phyloP scores from a whole-genome alignment of 2,797 vertebrate genomes.

The Leptodactylus fallax region DNA sequence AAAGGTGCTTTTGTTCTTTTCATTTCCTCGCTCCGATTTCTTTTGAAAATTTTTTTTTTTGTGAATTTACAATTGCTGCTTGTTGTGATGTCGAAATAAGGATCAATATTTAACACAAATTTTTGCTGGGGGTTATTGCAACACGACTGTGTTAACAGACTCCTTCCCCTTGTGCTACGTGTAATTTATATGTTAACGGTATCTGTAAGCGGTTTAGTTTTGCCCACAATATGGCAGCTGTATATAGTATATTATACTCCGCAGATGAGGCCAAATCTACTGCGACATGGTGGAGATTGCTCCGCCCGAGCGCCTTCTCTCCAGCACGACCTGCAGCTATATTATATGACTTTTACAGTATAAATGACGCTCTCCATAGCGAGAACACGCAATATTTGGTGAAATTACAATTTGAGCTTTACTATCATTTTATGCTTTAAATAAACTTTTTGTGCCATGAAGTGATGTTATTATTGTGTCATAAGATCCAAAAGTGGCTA shows the following conservation, averaged over 20 bases:
- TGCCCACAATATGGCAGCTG: not conserved
- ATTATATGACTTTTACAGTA: not conserved
- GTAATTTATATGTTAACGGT: not conserved
- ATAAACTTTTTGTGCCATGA: constrained; percentile 38
- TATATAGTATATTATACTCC: constrained; percentile 3
- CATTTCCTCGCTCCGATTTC: not conserved
- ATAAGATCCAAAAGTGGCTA: not conserved
- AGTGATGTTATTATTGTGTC: not conserved
- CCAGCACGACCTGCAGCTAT: too few species aligned
- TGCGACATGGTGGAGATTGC: too few species aligned
- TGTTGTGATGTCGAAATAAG: not conserved
- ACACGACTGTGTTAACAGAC: not conserved
- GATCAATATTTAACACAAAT: not conserved
- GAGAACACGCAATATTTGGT: not conserved
- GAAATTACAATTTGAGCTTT: not conserved
- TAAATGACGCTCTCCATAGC: not conserved
- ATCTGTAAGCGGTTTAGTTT: not conserved
- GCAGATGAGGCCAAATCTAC: constrained; percentile 4
- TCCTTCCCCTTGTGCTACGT: not conserved
- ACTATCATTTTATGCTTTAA: constrained; percentile 33
- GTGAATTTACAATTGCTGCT: not conserved
- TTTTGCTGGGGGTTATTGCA: not conserved
- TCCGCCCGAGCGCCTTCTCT: not conserved
- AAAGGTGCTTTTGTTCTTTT: not conserved
- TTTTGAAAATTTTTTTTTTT: not conserved